phyloP scores from a whole-genome alignment of 53 echinoderm and acorn worm species.

The Mesocentrotus franciscanus region DNA sequence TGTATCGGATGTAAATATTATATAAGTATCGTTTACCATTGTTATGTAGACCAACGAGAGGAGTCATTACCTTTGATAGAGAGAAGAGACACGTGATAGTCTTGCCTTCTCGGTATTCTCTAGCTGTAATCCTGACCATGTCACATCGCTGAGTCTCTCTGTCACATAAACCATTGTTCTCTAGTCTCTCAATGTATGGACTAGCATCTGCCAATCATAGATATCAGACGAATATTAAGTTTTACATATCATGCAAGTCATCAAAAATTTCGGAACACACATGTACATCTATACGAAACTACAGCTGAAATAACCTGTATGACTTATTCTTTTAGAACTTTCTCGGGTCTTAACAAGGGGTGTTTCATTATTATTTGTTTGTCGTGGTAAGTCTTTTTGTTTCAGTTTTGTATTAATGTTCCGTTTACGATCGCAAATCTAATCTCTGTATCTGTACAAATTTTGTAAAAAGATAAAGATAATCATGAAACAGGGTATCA shows the following conservation, averaged over 20 bases:
- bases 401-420: no score
- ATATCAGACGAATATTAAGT: not conserved
- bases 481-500: not conserved
- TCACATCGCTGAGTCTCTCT: constrained; percentile 76
- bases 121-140: constrained; percentile 73
- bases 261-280: not conserved
- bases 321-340: not conserved
- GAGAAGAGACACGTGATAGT: constrained; percentile 55
- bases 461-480: not conserved
- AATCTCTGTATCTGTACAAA: no score
- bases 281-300: not conserved
- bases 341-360: not conserved
- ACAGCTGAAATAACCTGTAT: not conserved
- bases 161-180: constrained; percentile 95
- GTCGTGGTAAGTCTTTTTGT: no score
- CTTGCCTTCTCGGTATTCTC: constrained; percentile 70
- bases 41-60: not conserved
- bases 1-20: no score
- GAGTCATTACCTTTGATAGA: constrained; percentile 42
- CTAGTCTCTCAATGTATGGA: constrained; percentile 68
- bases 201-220: not conserved
- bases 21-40: no score
- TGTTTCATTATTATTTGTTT: no score
- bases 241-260: not conserved
- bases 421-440: not conserved